phyloP scores from a whole-genome alignment of 1,140 invertebrate species.

The Drosophila biarmipes region DNA sequence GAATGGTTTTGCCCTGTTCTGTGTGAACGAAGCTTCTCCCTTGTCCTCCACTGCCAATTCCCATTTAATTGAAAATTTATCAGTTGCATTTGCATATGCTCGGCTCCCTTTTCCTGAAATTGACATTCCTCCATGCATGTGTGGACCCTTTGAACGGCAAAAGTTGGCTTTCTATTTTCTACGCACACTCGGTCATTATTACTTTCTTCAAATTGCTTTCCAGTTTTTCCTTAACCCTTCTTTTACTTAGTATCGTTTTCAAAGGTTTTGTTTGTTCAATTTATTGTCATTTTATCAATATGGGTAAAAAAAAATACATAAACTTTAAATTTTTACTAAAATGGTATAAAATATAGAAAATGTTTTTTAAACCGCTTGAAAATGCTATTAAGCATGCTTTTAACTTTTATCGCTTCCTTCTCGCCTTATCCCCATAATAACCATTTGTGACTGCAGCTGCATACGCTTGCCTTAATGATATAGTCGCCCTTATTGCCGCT shows the following conservation, averaged over 20 bases:
- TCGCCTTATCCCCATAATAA: neutral
- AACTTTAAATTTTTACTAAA: too few species aligned
- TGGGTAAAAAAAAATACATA: too few species aligned
- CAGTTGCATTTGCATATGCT: slow-evolving; percentile 77
- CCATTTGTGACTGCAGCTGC: neutral
- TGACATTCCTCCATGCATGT: slow-evolving; percentile 21
- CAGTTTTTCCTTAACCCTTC: neutral
- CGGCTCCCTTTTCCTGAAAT: slow-evolving; percentile 8
- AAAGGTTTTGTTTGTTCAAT: too few species aligned
- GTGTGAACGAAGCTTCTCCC: slow-evolving; percentile 17
- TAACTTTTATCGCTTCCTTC: neutral
- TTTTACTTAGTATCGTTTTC: neutral
- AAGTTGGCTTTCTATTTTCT: slow-evolving; percentile 2
- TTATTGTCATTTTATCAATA: too few species aligned
- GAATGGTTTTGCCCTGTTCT: slow-evolving; percentile 42
- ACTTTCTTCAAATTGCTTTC: neutral
- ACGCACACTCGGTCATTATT: slow-evolving; percentile 1
- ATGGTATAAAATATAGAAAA: too few species aligned
- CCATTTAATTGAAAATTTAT: slow-evolving; percentile 81
- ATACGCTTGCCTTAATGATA: slow-evolving; percentile 9
- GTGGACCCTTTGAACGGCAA: slow-evolving; percentile 30
- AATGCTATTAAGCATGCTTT: neutral
- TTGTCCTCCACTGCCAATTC: slow-evolving; percentile 24
- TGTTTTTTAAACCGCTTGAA: neutral
- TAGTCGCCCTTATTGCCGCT: neutral